These are phyloP conservation scores for Apostichopus parvimensis DNA, from an alignment of 35 echinoderm and acorn worm genomes.

Conservation along the genomic window DNA sequence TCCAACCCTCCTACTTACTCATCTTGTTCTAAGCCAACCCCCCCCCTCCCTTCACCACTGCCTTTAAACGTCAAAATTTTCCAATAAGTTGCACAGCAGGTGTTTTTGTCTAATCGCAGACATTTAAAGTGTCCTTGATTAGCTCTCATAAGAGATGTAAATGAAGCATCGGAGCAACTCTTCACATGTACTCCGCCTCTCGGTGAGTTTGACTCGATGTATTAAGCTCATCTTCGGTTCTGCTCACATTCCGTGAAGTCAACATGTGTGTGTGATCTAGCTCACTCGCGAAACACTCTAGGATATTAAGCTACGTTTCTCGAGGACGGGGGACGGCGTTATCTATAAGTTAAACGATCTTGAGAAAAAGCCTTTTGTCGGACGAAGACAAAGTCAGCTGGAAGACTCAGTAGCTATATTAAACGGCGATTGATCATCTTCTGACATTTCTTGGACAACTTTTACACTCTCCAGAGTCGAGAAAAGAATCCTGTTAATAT, in stretches of 20 bases:
- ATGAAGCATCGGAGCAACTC: not conserved
- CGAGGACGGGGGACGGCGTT: not conserved
- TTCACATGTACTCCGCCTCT: not conserved
- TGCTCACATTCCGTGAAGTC: not conserved
- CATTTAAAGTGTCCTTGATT: conserved; percentile 3
- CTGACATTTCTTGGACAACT: not conserved
- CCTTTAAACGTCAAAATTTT: not conserved
- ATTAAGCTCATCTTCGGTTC: not conserved
- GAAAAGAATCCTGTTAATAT: not conserved
- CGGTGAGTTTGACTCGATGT: not conserved
- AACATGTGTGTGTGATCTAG: conserved; percentile 4
- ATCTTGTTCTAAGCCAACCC: no score
- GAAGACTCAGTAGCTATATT: not conserved
- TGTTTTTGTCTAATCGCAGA: conserved; percentile 7
- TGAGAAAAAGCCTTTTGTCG: no score
- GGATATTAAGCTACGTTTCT: not conserved
- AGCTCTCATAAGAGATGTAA: not conserved
- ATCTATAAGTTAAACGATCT: not conserved
- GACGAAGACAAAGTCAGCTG: no score
- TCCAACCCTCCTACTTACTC: no score
- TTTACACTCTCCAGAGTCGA: not conserved
- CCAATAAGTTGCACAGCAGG: conserved; percentile 15
- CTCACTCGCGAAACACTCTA: not conserved
- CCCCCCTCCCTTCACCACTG: not conserved
- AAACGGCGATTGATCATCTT: not conserved